A percentile compares a stretch with the other conserved stretches of the same genome.
Evolutionary conservation across 2,113 vertebrate species (phyloP).

Genomic region (Lepisosteus osseus): DNA sequence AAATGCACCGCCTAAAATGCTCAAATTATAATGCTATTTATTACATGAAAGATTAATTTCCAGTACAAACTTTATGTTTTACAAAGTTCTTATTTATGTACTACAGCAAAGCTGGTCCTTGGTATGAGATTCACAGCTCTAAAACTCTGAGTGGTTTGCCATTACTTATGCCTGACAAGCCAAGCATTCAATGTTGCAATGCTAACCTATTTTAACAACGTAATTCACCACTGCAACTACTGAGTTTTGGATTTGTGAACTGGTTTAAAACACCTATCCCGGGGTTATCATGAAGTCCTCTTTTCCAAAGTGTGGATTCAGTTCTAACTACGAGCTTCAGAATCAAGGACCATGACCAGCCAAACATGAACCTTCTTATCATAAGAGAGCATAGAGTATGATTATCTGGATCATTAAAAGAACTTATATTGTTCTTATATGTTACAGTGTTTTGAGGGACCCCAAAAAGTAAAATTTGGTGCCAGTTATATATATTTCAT

Average conservation of each 20-base stretch:
- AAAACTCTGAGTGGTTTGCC: constrained; percentile 66
- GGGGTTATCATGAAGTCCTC: constrained; percentile 54
- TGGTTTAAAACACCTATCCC: constrained; percentile 58
- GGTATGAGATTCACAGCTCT: constrained; percentile 66
- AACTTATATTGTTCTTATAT: no score
- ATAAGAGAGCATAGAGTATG: no score
- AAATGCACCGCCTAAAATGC: no score
- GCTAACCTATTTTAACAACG: constrained; percentile 72
- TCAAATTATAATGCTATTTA: no score
- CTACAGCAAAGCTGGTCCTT: constrained; percentile 19
- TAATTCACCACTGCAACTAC: constrained; percentile 59
- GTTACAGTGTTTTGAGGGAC: no score
- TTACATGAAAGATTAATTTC: no score
- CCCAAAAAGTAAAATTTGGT: no score
- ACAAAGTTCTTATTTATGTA: no score
- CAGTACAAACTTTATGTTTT: no score
- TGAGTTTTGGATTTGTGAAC: constrained; percentile 55
- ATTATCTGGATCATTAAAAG: no score
- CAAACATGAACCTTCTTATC: neutral
- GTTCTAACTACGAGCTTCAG: constrained; percentile 23
- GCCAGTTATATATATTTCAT: no score
- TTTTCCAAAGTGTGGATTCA: constrained; percentile 41
- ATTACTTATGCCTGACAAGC: constrained; percentile 75
- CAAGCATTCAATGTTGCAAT: constrained; percentile 68
- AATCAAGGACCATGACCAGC: neutral